phyloP scores from a whole-genome alignment of 2,797 vertebrate genomes.

The Tympanoctomys barrerae region DNA sequence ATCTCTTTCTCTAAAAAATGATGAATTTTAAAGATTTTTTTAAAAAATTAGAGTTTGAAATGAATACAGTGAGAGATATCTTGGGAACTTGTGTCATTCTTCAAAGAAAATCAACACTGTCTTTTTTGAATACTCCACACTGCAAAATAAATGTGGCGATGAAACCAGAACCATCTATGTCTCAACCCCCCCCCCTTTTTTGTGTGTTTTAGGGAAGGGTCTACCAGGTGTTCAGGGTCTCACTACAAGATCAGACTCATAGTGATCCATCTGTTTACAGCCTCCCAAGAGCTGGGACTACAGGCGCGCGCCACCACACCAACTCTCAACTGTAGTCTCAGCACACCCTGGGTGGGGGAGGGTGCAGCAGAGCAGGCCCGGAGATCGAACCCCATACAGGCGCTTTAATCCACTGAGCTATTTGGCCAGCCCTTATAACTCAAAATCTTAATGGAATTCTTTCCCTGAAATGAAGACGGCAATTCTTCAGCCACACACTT shows the following conservation, averaged over 20 bases:
- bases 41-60: conserved; percentile 4
- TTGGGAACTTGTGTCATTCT: not conserved
- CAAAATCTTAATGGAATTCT: not conserved
- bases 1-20: not conserved
- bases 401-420: too few species aligned
- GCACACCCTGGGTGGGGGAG: not conserved
- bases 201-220: too few species aligned
- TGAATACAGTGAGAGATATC: not conserved
- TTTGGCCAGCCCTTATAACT: too few species aligned
- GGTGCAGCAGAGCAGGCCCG: too few species aligned
- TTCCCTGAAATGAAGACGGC: not conserved
- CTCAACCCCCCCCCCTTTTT: too few species aligned
- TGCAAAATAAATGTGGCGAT: not conserved
- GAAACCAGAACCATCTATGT: not conserved
- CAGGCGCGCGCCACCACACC: too few species aligned
- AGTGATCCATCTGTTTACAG: too few species aligned
- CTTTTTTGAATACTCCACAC: not conserved
- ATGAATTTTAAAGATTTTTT: not conserved
- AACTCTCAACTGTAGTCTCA: too few species aligned
- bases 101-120: conserved; percentile 32
- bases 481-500: not conserved
- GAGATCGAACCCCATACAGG: too few species aligned
- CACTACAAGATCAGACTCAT: too few species aligned
- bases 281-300: too few species aligned
- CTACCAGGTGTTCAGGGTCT: too few species aligned